Base-by-base conservation (phyloP, 2,113 vertebrate species). In the Actinemys pallida region DNA sequence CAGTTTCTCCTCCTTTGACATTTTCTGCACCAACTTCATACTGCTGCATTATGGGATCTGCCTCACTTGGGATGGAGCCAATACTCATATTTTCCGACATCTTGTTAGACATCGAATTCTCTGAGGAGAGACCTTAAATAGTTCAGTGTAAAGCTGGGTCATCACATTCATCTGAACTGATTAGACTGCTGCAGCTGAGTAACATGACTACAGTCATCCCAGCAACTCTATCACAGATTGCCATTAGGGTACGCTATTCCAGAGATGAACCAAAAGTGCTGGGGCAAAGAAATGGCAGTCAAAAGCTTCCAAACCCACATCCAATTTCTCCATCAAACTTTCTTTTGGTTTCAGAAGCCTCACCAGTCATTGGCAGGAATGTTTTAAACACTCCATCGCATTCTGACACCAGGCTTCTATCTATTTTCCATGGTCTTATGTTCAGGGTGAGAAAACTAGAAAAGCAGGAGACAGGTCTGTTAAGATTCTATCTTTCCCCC, bases 51-150 rank as follows among this genome's bases (percentile, higher is more conserved):
- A 52, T 0, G 52, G 42, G 19, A 72, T 0, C 0, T 39, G 1
- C 69, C 62, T 72, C 10, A 20, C 57, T 54, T 20, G 76, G 19
- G 25, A 22, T 16, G 8, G 35, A 45, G 10, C 31, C 39, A 52
- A 39, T 49, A 35, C 25, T 65, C 22, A 16, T 52, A 47, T 65
- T 92, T n/a, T 88, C 27, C 16, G 84, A 78, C 5, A 72, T 2
- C 69, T 31, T 47, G 65, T 84, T 54, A 81, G 65, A 79, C 72
- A 83, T 92, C 82, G 11, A 75, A 72, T 35, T 76, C 53, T 84
- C 59, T 56, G 29, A 95, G 42, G 11, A 52, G 50, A n/a, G 86
- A 82, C 72, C 75, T 62, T 52, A 92, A 95, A 82, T 29, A 75
- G 65, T 54, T 87, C 56, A n/a, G 5, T 52, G 62, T 84, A 50